Evolutionary conservation across 2,113 vertebrate genomes (phyloP).

Genomic region (Haplotaxodon microlepis): DNA sequence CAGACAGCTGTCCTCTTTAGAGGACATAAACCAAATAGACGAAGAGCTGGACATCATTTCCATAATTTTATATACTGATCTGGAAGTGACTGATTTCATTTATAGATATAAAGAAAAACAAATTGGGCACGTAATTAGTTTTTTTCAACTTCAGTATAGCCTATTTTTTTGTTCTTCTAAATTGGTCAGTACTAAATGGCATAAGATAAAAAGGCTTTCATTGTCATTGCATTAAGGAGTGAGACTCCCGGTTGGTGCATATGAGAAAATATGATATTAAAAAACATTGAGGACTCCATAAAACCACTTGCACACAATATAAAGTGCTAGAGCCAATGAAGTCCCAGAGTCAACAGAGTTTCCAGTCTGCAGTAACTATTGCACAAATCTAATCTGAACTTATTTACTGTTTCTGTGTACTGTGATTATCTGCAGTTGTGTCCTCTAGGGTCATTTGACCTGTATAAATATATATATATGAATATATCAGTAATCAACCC

Average conservation of each 20-base stretch:
- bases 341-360: not conserved
- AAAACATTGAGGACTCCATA: not conserved
- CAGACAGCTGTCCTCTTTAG: not conserved
- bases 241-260: accelerated
- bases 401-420: not conserved
- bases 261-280: not conserved
- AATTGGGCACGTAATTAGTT: not conserved
- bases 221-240: not conserved
- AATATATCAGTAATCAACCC: not conserved
- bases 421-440: not conserved
- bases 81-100: not conserved
- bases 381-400: not conserved
- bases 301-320: not conserved
- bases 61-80: not conserved
- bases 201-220: not conserved
- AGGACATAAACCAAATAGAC: not conserved
- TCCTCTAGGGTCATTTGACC: not conserved
- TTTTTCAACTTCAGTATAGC: not conserved
- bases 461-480: not conserved
- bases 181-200: not conserved
- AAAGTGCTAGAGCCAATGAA: not conserved
- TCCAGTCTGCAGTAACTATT: not conserved
- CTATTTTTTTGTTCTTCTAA: not conserved
- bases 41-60: not conserved
- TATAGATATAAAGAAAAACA: not conserved